Conservation (phyloP, 2,888 invertebrate genomes). For the Isotomurus palustris region DNA sequence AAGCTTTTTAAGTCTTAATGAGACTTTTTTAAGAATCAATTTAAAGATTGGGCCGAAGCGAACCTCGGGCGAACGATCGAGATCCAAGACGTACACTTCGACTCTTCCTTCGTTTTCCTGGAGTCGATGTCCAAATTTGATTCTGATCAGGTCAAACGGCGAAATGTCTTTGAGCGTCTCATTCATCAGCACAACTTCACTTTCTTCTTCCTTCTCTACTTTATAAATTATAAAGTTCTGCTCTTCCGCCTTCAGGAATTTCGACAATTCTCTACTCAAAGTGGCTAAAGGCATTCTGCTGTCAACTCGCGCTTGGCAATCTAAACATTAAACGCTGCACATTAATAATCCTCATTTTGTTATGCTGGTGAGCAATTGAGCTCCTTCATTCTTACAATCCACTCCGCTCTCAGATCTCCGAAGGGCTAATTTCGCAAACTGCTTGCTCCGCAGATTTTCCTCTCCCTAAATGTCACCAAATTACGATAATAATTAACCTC, state of each 20-base stretch:
- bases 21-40: too few species aligned
- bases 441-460: too few species aligned
- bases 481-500: too few species aligned
- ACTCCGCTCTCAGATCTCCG: too few species aligned
- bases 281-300: slow-evolving; percentile 22
- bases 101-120: slow-evolving; percentile 34
- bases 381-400: too few species aligned
- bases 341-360: too few species aligned
- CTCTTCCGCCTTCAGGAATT: slow-evolving; percentile 19
- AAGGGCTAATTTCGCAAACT: too few species aligned
- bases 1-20: too few species aligned
- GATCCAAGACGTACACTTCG: slow-evolving; percentile 24
- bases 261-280: slow-evolving; percentile 20
- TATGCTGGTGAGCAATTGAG: too few species aligned
- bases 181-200: slow-evolving; percentile 25
- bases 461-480: too few species aligned
- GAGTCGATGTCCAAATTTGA: slow-evolving; percentile 29
- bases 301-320: slow-evolving; percentile 25
- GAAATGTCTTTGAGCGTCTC: slow-evolving; percentile 22
- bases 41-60: too few species aligned
- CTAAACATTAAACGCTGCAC: too few species aligned
- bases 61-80: slow-evolving; percentile 4
- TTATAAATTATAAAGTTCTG: slow-evolving; percentile 35
- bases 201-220: slow-evolving; percentile 24
- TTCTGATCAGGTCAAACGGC: slow-evolving; percentile 27